These are phyloP conservation scores for Trichonephila clavata DNA, from an alignment of 1,140 invertebrate species.

Conservation along the genomic window DNA sequence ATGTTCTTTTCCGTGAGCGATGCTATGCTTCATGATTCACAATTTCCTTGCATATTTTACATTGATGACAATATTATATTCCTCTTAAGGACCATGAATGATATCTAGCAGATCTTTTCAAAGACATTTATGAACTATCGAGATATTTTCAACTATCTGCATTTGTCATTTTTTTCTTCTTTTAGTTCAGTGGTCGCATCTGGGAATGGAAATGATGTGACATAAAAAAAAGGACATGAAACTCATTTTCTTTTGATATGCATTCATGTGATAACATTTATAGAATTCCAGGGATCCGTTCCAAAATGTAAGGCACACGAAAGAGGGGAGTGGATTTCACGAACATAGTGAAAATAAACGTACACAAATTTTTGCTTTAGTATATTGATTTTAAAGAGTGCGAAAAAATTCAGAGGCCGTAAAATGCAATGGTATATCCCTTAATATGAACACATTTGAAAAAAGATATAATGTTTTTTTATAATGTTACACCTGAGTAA, in stretches of 20 bases:
- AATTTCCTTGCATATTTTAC: background rate
- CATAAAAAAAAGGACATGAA: background rate
- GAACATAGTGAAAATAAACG: background rate
- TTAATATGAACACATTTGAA: too few species aligned
- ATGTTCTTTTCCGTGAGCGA: background rate
- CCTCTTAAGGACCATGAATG: background rate
- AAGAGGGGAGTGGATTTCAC: background rate
- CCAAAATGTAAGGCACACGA: background rate
- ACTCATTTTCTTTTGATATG: conserved; percentile 18
- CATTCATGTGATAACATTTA: background rate
- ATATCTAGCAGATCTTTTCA: background rate
- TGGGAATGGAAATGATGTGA: background rate
- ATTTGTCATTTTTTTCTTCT: background rate
- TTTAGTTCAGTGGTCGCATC: background rate
- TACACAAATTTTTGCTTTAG: background rate
- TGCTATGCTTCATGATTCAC: background rate
- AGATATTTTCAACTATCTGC: background rate
- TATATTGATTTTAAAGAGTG: background rate
- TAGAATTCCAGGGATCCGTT: background rate
- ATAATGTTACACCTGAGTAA: too few species aligned
- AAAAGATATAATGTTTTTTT: too few species aligned
- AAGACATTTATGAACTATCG: background rate
- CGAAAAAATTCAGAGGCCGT: too few species aligned
- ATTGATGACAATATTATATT: background rate
- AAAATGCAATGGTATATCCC: too few species aligned